Percentiles rank a stretch among this genome's conserved stretches.
phyloP scores from a whole-genome alignment of 2,888 invertebrate genomes.

The Phania funesta region DNA sequence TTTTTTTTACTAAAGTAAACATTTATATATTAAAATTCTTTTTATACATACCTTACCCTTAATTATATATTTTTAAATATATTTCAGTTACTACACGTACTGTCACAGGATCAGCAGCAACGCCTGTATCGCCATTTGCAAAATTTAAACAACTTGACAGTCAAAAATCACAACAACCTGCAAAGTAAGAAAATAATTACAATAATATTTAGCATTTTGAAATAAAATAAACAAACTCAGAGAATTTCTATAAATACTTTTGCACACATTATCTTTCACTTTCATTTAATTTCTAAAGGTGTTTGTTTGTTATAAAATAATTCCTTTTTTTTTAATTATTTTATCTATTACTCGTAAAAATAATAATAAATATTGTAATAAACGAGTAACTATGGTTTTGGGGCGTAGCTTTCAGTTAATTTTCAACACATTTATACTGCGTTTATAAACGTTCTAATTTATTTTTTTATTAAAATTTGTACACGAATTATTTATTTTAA shows the following conservation, averaged over 20 bases:
- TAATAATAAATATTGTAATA: too few species aligned
- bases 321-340: too few species aligned
- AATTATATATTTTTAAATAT: background rate
- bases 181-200: slow-evolving; percentile 84
- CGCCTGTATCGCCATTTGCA: slow-evolving; percentile 92
- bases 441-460: too few species aligned
- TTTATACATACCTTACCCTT: background rate
- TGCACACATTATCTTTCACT: slow-evolving; percentile 3
- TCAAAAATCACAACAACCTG: slow-evolving; percentile 88
- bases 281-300: slow-evolving; percentile 7
- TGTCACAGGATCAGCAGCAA: slow-evolving; percentile 82
- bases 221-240: background rate
- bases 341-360: too few species aligned
- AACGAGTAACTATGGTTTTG: too few species aligned
- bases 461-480: too few species aligned
- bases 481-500: too few species aligned
- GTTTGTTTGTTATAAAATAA: background rate
- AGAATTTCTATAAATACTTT: background rate
- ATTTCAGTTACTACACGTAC: slow-evolving; percentile 79
- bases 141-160: slow-evolving; percentile 95
- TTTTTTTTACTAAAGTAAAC: too few species aligned
- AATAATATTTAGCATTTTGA: background rate
- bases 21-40: background rate
- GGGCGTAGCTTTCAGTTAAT: too few species aligned
- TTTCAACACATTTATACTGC: too few species aligned